Percentiles rank a stretch among this genome's conserved stretches.
These are phyloP conservation scores for Syrmaticus mikado DNA, from an alignment of 2,113 vertebrate genomes.

Conservation along the genomic window DNA sequence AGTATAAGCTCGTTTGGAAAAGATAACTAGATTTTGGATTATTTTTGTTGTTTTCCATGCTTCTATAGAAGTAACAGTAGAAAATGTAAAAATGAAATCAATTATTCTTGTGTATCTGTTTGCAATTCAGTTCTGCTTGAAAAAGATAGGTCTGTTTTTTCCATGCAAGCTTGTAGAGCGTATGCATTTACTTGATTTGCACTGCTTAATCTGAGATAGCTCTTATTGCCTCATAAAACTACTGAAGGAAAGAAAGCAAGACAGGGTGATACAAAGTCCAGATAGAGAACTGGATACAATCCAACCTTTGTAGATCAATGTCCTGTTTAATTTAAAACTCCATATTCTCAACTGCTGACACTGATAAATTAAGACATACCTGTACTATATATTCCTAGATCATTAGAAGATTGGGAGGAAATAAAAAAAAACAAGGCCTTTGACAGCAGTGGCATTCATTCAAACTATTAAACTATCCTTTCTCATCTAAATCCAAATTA, in stretches of 20 bases:
- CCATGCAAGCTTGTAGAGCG: neutral
- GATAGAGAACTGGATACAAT: neutral
- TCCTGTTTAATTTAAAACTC: neutral
- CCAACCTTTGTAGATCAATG: neutral
- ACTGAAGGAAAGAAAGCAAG: neutral
- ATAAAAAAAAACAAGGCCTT: neutral
- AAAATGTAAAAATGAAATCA: neutral
- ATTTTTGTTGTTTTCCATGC: neutral
- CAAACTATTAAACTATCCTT: neutral
- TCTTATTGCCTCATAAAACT: neutral
- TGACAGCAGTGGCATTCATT: neutral
- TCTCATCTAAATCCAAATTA: neutral
- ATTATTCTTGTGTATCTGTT: neutral
- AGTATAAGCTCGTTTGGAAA: neutral
- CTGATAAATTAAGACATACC: neutral
- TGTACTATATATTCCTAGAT: neutral
- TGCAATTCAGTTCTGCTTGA: neutral
- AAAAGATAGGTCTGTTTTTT: neutral
- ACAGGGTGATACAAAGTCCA: neutral
- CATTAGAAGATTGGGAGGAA: neutral
- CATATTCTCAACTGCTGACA: neutral
- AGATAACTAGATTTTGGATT: neutral
- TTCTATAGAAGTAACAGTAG: neutral
- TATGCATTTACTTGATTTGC: neutral
- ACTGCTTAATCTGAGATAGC: neutral